Conservation (phyloP, 2,797 vertebrate genomes). For the Toxotes lorentzi region DNA sequence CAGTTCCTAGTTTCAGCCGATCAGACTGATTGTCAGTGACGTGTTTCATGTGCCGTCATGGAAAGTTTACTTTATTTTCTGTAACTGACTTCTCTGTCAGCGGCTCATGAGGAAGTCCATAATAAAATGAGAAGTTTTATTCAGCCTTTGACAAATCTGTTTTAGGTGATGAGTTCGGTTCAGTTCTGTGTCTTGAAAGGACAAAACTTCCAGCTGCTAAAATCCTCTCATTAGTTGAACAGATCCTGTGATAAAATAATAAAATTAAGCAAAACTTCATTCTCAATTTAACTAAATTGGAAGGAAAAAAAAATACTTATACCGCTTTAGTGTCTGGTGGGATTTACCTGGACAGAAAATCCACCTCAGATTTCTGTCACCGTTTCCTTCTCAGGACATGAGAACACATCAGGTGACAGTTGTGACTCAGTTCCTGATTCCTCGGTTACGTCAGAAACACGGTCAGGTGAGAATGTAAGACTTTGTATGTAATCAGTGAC, state of each 20-base stretch:
- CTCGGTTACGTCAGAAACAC: not conserved
- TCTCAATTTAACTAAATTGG: too few relatives aligned
- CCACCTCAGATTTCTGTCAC: not conserved
- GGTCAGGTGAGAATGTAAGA: conserved; percentile 45
- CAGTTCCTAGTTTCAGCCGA: not conserved
- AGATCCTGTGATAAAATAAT: not conserved
- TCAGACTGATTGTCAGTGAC: not conserved
- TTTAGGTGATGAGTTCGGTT: not conserved
- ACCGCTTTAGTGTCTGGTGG: not conserved
- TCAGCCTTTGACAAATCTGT: not conserved
- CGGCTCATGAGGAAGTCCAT: not conserved
- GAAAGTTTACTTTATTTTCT: too few relatives aligned
- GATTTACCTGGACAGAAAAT: not conserved
- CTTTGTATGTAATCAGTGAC: not conserved
- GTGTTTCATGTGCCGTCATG: not conserved
- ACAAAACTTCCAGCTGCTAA: not conserved
- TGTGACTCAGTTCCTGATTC: not conserved
- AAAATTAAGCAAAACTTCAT: not conserved
- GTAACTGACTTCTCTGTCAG: too few relatives aligned
- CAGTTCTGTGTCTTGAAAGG: too few relatives aligned
- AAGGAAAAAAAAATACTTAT: not conserved
- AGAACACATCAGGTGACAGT: not conserved
- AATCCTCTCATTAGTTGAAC: too few relatives aligned
- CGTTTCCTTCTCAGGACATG: conserved; percentile 2
- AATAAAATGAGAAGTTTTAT: too few relatives aligned